Evolutionary conservation across 2,113 vertebrate genomes (phyloP).

Genomic region (Tor tambroides): DNA sequence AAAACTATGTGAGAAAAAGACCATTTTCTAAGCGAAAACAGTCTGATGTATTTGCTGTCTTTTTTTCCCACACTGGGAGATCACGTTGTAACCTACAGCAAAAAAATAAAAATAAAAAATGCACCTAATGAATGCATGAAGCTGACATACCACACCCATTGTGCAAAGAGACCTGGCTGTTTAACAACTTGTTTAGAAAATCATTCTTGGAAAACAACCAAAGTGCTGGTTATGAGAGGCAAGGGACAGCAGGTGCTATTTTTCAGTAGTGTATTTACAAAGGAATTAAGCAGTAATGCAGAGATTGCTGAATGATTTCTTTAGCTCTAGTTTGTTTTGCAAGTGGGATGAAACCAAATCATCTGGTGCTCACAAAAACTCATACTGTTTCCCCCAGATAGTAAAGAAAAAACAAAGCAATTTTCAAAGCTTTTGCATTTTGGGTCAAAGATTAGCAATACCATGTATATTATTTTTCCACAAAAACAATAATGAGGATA

Average conservation of each 20-base stretch:
- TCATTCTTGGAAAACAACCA: slow-evolving; percentile 41
- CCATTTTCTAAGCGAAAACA: not conserved
- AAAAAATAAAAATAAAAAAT: not conserved
- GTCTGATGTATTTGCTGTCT: slow-evolving; percentile 42
- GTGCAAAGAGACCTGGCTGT: slow-evolving; percentile 49
- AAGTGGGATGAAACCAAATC: slow-evolving; percentile 57
- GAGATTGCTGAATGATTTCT: slow-evolving; percentile 56
- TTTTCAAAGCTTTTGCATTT: not conserved
- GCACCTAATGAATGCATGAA: slow-evolving; percentile 21
- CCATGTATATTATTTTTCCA: not conserved
- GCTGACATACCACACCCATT: slow-evolving; percentile 32
- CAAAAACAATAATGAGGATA: not conserved
- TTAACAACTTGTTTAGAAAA: slow-evolving; percentile 59
- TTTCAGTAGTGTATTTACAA: slow-evolving; percentile 61
- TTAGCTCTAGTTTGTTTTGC: slow-evolving; percentile 48
- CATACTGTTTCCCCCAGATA: slow-evolving; percentile 19
- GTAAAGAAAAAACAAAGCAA: not conserved
- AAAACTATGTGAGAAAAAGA: slow-evolving; percentile 39
- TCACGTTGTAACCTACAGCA: slow-evolving; percentile 7
- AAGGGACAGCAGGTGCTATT: slow-evolving; percentile 62
- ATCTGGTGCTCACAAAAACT: slow-evolving; percentile 58
- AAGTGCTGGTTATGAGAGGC: slow-evolving; percentile 40
- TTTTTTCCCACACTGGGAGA: slow-evolving; percentile 51
- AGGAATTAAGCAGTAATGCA: slow-evolving; percentile 70
- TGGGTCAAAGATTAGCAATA: slow-evolving; percentile 18